Percentiles rank a stretch among this genome's conserved stretches.
Conservation (phyloP, 2,797 vertebrate genomes). For the Coccyzus lansbergi region DNA sequence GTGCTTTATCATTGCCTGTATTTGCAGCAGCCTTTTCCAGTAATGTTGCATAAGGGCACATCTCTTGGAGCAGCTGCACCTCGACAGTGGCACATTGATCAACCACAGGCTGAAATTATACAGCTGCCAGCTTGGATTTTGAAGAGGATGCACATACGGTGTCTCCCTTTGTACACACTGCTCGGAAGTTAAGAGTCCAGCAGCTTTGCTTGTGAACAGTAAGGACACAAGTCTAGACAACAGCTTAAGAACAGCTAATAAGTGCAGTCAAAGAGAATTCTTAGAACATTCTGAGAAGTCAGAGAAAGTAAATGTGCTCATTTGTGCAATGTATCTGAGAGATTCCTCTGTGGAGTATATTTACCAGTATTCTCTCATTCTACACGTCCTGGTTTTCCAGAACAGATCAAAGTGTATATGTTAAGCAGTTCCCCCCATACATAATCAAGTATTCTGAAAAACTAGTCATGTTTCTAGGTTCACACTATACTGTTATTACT, state of each 20-base stretch:
- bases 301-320: neutral
- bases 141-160: neutral
- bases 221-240: neutral
- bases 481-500: neutral
- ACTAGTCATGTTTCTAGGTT: neutral
- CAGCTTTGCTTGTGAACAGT: neutral
- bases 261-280: neutral
- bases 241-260: neutral
- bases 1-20: neutral
- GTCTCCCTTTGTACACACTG: neutral
- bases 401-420: neutral
- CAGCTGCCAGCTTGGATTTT: neutral
- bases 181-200: neutral
- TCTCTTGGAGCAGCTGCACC: neutral
- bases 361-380: neutral
- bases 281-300: neutral
- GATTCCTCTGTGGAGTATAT: neutral
- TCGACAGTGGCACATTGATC: neutral
- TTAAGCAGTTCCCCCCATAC: neutral
- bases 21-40: constrained; percentile 18
- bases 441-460: neutral
- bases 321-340: neutral
- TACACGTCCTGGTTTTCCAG: neutral
- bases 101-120: neutral
- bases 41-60: neutral